These are phyloP conservation scores for Aphelinus certus DNA, from an alignment of 1,140 invertebrate genomes.

Conservation along the genomic window DNA sequence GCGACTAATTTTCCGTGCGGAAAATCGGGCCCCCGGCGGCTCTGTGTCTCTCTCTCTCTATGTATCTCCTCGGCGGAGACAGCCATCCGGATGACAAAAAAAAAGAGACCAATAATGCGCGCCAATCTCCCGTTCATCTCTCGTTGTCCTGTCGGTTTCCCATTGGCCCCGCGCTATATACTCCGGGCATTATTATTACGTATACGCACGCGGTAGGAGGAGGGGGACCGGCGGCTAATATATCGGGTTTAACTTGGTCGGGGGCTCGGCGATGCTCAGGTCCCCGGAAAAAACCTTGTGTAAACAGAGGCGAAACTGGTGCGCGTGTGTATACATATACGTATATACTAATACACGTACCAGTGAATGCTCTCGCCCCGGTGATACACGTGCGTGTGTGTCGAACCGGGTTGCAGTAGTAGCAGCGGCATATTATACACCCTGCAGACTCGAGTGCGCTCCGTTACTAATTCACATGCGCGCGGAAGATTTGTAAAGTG, in stretches of 20 bases:
- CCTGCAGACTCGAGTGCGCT: constrained; percentile 8
- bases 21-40: constrained; percentile 23
- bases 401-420: neutral
- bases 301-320: constrained; percentile 40
- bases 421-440: neutral
- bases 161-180: constrained; percentile 9
- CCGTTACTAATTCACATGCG: constrained; percentile 19
- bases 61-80: neutral
- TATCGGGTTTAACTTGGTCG: constrained; percentile 37
- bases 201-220: neutral
- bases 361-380: no score
- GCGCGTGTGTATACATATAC: constrained; percentile 1
- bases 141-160: neutral
- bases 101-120: constrained; percentile 29
- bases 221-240: constrained; percentile 23
- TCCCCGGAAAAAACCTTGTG: constrained; percentile 36
- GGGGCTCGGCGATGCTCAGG: constrained; percentile 32
- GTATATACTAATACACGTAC: constrained; percentile 3
- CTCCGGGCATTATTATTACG: constrained; percentile 36
- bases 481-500: constrained; percentile 26
- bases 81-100: constrained; percentile 24
- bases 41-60: neutral
- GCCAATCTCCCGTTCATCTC: constrained; percentile 1
- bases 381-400: neutral
- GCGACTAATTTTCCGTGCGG: constrained; percentile 39